A percentile compares a stretch with the other conserved stretches of the same genome.
Evolutionary conservation across 2,113 vertebrate species (phyloP).

Genomic region (Phaethon lepturus): DNA sequence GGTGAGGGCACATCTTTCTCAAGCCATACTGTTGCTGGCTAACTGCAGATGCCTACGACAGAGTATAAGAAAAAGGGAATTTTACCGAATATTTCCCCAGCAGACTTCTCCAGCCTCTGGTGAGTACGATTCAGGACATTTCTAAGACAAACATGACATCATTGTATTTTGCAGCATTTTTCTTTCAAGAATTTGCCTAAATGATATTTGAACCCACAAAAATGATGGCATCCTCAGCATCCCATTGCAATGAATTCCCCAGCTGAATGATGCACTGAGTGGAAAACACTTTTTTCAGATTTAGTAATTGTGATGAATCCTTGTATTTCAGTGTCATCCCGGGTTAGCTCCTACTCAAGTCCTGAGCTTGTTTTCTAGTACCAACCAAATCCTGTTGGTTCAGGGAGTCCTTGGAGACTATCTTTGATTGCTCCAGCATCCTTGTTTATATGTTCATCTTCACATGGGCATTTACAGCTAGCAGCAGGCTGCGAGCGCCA

Average conservation of each 20-base stretch:
- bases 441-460: not conserved
- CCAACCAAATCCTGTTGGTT: not conserved
- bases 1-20: not conserved
- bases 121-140: not conserved
- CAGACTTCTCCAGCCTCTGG: not conserved
- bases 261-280: not conserved
- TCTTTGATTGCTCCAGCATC: not conserved
- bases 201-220: not conserved
- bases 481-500: not conserved
- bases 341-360: not conserved
- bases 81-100: not conserved
- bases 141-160: not conserved
- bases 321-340: not conserved
- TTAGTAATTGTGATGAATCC: not conserved
- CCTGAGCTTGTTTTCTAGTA: not conserved
- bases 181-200: not conserved
- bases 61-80: not conserved
- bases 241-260: not conserved
- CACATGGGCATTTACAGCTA: not conserved
- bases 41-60: not conserved
- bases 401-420: not conserved
- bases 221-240: accelerated
- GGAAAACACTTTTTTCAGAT: not conserved
- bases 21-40: no score
- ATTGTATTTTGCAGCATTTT: not conserved